phyloP scores from a whole-genome alignment of 2,888 invertebrate genomes.

The Epirrita christyi region DNA sequence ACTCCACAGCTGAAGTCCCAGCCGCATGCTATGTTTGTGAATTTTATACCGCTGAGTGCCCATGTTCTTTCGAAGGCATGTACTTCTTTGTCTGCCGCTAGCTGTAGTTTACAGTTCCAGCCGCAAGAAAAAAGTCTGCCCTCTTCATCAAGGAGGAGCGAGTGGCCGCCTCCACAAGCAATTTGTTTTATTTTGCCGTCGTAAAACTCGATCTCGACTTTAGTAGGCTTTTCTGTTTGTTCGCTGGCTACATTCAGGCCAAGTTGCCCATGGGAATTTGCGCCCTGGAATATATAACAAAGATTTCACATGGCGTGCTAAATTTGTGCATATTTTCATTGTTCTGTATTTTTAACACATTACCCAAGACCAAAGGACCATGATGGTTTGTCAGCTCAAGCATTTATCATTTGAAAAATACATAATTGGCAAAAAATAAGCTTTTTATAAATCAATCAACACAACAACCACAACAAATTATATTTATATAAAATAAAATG shows the following conservation, averaged over 20 bases:
- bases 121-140: constrained; percentile 91
- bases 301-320: background rate
- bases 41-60: constrained; percentile 79
- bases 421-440: background rate
- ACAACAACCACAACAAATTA: no score
- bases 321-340: background rate
- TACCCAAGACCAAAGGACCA: constrained; percentile 35
- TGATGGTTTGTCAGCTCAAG: constrained; percentile 10
- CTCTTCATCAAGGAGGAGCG: constrained; percentile 86
- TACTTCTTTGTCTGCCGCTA: constrained; percentile 83
- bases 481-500: no score
- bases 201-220: constrained; percentile 65
- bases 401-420: constrained; percentile 19
- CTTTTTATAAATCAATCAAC: no score
- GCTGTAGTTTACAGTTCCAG: constrained; percentile 90
- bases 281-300: constrained; percentile 85
- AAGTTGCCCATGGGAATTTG: constrained; percentile 93
- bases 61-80: constrained; percentile 86
- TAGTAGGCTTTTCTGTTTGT: constrained; percentile 85
- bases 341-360: constrained; percentile 36
- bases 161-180: constrained; percentile 91
- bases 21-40: constrained; percentile 89
- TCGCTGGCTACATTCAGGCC: constrained; percentile 88
- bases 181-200: constrained; percentile 85
- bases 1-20: constrained; percentile 93